Evolutionary conservation across 2,888 invertebrate genomes (phyloP), one percentile per base, ranked within the genome.

Genomic region (Catotricha subobsoleta): DNA sequence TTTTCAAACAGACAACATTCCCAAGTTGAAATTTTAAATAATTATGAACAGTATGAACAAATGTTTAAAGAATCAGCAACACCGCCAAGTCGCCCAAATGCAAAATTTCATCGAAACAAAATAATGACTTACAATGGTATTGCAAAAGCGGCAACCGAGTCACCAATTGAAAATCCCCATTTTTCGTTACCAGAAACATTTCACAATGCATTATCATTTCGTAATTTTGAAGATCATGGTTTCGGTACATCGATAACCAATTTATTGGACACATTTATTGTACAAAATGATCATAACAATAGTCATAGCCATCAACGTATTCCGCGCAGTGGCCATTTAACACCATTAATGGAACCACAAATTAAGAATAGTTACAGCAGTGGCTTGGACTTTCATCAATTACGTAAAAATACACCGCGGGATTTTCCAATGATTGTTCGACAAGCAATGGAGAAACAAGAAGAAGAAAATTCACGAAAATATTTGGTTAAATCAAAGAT

Each of bases 351-450:
- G 28, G 28, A 27, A n/a, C 16, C 19, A 3, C 25, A 25, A 25
- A 28, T 28, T 2, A 27, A 28, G 21, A 18, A 38, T 4, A 8
- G 12, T 9, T 19, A 38, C n/a, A n/a, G n/a, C n/a, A n/a, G n/a
- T n/a, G n/a, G n/a, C n/a, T n/a, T n/a, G n/a, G n/a, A n/a, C n/a
- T n/a, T n/a, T n/a, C 38, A 38, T 15, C 34, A 39, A 19, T 29
- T 44, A 19, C 30, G 33, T 13, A 36, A 41, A 34, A 45, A 45
- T 31, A 44, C 43, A 5, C 46, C 47, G 13, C 27, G 34, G 7
- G 48, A 46, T 42, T 46, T 48, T 13, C 42, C 44, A 15, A 41
- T 36, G 16, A 48, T 48, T 23, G 45, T 47, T 3, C 45, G 47
- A 31, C 33, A 44, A 37, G 48, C 44, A 27, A 47, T 47, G 20